A percentile compares a stretch with the other conserved stretches of the same genome.
Evolutionary conservation across 2,888 invertebrate species (phyloP).

Genomic region (Cephus sareptanus): DNA sequence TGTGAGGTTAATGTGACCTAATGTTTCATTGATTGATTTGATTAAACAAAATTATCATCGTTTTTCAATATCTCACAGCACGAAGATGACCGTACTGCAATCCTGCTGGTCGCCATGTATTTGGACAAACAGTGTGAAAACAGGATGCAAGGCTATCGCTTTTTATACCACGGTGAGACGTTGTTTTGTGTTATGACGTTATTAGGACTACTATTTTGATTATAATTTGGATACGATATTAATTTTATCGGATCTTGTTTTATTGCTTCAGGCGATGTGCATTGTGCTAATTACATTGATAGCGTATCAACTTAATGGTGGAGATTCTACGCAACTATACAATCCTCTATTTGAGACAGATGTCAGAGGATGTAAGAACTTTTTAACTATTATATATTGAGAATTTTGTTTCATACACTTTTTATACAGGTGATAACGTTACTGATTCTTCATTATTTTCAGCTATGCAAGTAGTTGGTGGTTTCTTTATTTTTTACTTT

Average conservation of each 20-base stretch:
- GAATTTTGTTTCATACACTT: not conserved
- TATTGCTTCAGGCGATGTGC: conserved; percentile 72
- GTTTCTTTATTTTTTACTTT: conserved; percentile 73
- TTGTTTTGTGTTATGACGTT: conserved; percentile 5
- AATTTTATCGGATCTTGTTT: not conserved
- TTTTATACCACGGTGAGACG: conserved; percentile 76
- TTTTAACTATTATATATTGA: conserved; percentile 1
- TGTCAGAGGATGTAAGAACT: conserved; percentile 76
- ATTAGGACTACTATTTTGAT: not conserved
- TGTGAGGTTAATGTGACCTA: conserved; percentile 22
- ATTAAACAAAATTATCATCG: conserved; percentile 14
- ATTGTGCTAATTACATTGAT: conserved; percentile 80
- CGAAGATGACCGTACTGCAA: conserved; percentile 76
- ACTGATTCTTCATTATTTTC: conserved; percentile 52
- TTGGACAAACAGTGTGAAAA: conserved; percentile 83
- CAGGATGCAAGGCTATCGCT: conserved; percentile 82
- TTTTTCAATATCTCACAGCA: not conserved
- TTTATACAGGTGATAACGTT: not conserved
- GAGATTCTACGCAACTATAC: conserved; percentile 89
- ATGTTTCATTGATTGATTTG: conserved; percentile 3
- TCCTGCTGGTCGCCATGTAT: conserved; percentile 92
- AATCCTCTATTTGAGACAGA: conserved; percentile 91
- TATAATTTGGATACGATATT: not conserved
- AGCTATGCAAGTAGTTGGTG: conserved; percentile 82
- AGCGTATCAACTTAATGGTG: conserved; percentile 83